A percentile compares a stretch with the other conserved stretches of the same genome.
phyloP scores from a whole-genome alignment of 23 tunicate genomes.

The Halocynthia roretzi region DNA sequence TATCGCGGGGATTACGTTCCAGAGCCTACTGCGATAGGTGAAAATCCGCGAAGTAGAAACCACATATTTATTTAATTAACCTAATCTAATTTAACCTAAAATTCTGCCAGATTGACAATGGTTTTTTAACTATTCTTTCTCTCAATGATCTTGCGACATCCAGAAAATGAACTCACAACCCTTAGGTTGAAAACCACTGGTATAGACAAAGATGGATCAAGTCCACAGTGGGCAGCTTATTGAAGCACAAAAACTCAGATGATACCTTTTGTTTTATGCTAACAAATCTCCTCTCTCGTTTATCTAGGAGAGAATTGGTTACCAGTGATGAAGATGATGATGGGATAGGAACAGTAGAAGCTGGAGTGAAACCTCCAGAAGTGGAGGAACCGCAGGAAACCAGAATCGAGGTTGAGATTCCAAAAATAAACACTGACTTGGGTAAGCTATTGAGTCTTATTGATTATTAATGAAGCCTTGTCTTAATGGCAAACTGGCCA shows the following conservation, averaged over 20 bases:
- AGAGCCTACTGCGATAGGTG: too few species aligned
- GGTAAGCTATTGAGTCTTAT: conserved; percentile 33
- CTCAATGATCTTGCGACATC: background rate
- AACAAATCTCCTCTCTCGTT: too few species aligned
- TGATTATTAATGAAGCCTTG: too few species aligned
- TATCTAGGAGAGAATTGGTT: background rate
- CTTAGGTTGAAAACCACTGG: background rate
- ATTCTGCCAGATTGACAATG: too few species aligned
- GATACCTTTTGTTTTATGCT: too few species aligned
- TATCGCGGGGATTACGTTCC: background rate
- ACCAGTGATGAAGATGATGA: conserved; percentile 31
- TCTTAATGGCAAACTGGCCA: too few species aligned
- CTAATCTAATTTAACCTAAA: background rate
- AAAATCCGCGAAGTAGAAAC: too few species aligned
- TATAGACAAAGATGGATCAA: background rate
- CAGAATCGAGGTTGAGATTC: conserved; percentile 90
- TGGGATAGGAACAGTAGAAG: background rate
- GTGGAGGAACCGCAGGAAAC: conserved; percentile 65
- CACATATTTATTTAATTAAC: background rate
- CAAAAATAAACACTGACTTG: conserved; percentile 79
- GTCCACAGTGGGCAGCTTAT: background rate
- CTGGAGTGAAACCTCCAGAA: conserved; percentile 20
- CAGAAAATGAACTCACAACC: background rate
- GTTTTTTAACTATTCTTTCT: too few species aligned
- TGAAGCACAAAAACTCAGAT: conserved; percentile 2